Conservation (phyloP, 1,140 invertebrate species). For the Drosophila orena region DNA sequence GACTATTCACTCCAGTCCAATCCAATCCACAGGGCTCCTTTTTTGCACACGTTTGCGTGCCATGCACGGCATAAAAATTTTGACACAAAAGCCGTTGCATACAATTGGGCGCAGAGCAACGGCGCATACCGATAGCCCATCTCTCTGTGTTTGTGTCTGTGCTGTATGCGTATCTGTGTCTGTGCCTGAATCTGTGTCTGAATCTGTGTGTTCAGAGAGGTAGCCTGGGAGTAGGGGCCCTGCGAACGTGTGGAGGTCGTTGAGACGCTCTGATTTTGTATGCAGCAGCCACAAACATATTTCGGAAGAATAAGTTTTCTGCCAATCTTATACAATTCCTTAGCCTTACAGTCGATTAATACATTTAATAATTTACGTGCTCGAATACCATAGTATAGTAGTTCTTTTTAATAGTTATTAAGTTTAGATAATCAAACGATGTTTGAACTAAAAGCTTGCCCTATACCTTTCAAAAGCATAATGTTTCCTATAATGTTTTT, state of each 20-base stretch:
- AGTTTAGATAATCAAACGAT: too few relatives aligned
- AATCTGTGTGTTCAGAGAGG: slow-evolving; percentile 5
- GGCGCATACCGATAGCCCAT: slow-evolving; percentile 4
- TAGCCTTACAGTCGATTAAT: too few relatives aligned
- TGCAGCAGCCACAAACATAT: slow-evolving; percentile 53
- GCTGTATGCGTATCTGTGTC: neutral
- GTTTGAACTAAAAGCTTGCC: too few relatives aligned
- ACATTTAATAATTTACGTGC: too few relatives aligned
- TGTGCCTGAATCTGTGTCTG: neutral
- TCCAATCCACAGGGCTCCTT: slow-evolving; percentile 18
- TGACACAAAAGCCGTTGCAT: slow-evolving; percentile 80
- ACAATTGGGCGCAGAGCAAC: slow-evolving; percentile 54
- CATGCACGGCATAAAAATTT: slow-evolving; percentile 80
- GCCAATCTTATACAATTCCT: neutral
- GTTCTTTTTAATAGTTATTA: too few relatives aligned
- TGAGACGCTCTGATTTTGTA: slow-evolving; percentile 68
- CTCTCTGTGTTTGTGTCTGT: slow-evolving; percentile 11
- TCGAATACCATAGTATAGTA: too few relatives aligned
- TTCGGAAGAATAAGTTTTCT: neutral
- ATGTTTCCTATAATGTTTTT: too few relatives aligned
- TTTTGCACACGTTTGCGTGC: slow-evolving; percentile 77
- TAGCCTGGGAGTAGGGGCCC: slow-evolving; percentile 9
- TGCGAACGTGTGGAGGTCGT: slow-evolving; percentile 52
- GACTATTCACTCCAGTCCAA: slow-evolving; percentile 54
- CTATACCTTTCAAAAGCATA: too few relatives aligned